Evolutionary conservation across 2,113 vertebrate species (phyloP), one percentile per base, ranked within the genome.

Genomic region (Istiophorus platypterus): DNA sequence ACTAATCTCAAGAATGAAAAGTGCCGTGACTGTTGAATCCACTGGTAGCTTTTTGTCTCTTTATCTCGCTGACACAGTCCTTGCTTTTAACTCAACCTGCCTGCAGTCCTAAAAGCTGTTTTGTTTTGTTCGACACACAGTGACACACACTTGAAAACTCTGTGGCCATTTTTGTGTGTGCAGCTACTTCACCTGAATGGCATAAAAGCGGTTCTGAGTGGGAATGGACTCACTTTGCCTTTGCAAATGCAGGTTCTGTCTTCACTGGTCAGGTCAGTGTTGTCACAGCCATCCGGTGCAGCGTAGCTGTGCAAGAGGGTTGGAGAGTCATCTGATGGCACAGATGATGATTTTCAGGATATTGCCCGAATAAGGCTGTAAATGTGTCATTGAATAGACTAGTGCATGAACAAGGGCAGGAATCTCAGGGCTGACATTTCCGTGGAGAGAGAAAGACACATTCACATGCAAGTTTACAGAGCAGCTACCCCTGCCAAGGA

Each of bases 1-100:
- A 49, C 76, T 81, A 49, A 90, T 84, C 78, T 78, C 37, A 88
- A 73, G 73, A 89, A 88, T 79, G 73, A 89, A 87, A 87, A 87
- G 74, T 49, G 45, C 34, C 47, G 56, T 52, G 51, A n/a, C 57
- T 42, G 56, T 51, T 51, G 41, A 51, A 37, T 27, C 54, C 45
- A 61, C 37, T 68, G 29, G 58, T 47, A 31, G 12, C 29, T 79
- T 51, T 31, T 49, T 66, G 78, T 81, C 10, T 37, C 69, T 73
- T 54, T 70, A 11, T 57, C 39, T 70, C 24, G 0, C 47, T 61
- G 0, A 78, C 49, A 45, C 42, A 27, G 57, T 81, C 39, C 11
- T 58, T 51, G 22, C 75, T 79, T 82, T 49, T 65, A 78, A 72
- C 45, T 64, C 27, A 29, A 49, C 51, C 63, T 63, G 62, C 26